phyloP scores from a whole-genome alignment of 2,888 invertebrate species.

The Norana najaformis region DNA sequence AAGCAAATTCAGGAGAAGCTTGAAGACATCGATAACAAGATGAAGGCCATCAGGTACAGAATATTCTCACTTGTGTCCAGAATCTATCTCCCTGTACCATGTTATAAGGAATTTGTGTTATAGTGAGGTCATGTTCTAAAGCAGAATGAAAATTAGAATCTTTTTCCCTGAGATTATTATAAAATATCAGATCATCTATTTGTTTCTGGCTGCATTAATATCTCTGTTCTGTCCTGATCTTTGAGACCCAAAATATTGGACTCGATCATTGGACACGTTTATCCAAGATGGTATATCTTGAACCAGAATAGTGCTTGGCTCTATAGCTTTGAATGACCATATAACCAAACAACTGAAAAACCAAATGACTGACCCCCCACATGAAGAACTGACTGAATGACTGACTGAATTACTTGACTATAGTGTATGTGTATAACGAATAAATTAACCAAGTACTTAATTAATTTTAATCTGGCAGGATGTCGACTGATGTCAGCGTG shows the following conservation, averaged over 20 bases:
- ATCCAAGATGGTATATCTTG: neutral
- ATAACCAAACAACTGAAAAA: neutral
- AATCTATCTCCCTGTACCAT: too few species aligned
- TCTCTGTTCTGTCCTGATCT: neutral
- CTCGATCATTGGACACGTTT: neutral
- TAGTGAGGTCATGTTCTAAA: neutral
- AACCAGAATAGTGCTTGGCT: neutral
- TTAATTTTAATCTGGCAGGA: neutral
- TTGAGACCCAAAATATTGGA: neutral
- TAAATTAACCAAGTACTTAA: neutral
- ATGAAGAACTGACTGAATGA: neutral
- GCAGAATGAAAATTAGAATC: neutral
- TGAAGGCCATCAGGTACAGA: slow-evolving; percentile 5
- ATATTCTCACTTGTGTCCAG: neutral
- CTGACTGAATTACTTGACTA: neutral
- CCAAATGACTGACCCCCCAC: neutral
- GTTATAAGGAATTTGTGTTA: neutral
- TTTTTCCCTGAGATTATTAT: neutral
- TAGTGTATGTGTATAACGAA: neutral
- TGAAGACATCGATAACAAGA: slow-evolving; percentile 4
- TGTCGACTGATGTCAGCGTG: neutral
- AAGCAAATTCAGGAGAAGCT: neutral
- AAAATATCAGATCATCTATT: neutral
- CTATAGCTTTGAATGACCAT: neutral
- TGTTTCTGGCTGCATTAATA: too few species aligned